Conservation (phyloP, 2,113 vertebrate genomes). For the Lycaon pictus region DNA sequence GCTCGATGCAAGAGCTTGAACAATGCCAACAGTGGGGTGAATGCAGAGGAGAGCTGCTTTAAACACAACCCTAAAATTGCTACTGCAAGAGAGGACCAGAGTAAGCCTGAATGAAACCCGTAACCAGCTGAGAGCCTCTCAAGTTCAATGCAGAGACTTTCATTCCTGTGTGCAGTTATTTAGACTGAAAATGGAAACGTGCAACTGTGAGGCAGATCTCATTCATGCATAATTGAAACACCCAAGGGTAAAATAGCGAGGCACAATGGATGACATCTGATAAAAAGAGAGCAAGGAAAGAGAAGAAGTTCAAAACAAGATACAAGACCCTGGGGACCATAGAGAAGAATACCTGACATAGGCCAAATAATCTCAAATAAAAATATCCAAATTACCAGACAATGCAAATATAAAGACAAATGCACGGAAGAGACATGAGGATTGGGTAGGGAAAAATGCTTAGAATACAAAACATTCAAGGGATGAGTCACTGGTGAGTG, state of each 20-base stretch:
- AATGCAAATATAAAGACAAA: conserved; percentile 82
- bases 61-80: not conserved
- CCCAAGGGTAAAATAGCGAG: conserved; percentile 86
- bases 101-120: conserved; percentile 44
- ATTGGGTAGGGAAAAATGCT: conserved; percentile 54
- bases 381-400: conserved; percentile 85
- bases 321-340: conserved; percentile 83
- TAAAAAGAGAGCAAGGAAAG: conserved; percentile 85
- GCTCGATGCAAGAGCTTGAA: not conserved
- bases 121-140: conserved; percentile 76
- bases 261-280: conserved; percentile 87
- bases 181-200: conserved; percentile 85
- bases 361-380: conserved; percentile 84
- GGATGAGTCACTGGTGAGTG: conserved; percentile 21
- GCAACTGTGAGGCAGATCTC: conserved; percentile 82
- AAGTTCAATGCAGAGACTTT: conserved; percentile 85
- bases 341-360: conserved; percentile 80
- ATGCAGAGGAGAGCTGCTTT: not conserved
- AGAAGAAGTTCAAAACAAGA: conserved; percentile 84
- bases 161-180: conserved; percentile 82
- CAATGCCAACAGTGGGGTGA: not conserved
- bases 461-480: conserved; percentile 61
- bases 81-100: not conserved
- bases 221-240: conserved; percentile 90
- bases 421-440: conserved; percentile 66